Conservation (phyloP, 2,888 invertebrate genomes). For the Ypsolopha scabrella region DNA sequence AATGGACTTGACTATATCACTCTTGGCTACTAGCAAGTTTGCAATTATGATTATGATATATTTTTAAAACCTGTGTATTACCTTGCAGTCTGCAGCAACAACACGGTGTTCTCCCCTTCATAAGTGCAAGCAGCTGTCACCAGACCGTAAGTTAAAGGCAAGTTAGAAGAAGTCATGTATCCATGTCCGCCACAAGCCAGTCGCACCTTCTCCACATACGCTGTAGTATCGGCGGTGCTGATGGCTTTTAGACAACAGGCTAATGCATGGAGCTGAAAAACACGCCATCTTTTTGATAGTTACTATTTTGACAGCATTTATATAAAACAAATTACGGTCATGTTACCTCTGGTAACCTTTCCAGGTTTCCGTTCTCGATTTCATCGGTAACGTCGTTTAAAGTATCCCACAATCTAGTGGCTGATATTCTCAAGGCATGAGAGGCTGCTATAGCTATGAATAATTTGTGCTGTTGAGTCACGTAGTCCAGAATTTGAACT, state of each 20-base stretch:
- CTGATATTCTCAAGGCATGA: conserved; percentile 76
- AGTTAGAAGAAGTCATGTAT: conserved; percentile 85
- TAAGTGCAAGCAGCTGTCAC: conserved; percentile 92
- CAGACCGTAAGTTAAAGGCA: conserved; percentile 85
- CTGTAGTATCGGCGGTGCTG: conserved; percentile 74
- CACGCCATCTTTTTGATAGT: too few species aligned
- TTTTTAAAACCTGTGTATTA: conserved; percentile 22
- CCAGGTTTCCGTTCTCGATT: conserved; percentile 77
- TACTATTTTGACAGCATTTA: too few species aligned
- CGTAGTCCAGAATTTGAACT: conserved; percentile 85
- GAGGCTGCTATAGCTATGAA: conserved; percentile 81
- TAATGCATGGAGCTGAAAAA: conserved; percentile 78
- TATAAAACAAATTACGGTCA: too few species aligned
- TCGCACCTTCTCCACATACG: conserved; percentile 79
- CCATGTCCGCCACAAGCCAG: conserved; percentile 79
- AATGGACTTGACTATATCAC: too few species aligned
- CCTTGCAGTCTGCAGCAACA: conserved; percentile 90
- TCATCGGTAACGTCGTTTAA: conserved; percentile 78
- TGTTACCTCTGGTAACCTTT: conserved; percentile 77
- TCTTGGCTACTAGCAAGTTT: too few species aligned
- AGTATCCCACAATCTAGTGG: conserved; percentile 78
- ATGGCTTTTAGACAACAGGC: conserved; percentile 88
- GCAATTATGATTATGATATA: too few species aligned
- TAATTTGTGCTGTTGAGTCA: conserved; percentile 87
- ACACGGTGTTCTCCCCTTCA: conserved; percentile 96